phyloP scores from a whole-genome alignment of 2,797 vertebrate species.

The Cuculus canorus region DNA sequence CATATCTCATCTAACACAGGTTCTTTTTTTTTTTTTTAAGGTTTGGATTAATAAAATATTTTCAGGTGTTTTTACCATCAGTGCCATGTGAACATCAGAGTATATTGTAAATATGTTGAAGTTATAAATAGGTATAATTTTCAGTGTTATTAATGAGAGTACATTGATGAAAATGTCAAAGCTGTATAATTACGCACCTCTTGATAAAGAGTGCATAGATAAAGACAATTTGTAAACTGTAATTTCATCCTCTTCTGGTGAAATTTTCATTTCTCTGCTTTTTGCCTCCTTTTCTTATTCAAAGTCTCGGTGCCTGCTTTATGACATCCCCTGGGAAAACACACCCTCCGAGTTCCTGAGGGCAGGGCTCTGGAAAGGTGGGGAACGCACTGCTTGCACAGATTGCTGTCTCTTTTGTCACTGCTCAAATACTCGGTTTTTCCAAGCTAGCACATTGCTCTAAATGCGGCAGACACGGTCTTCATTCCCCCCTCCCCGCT shows the following conservation, averaged over 20 bases:
- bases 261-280: conserved; percentile 5
- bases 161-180: conserved; percentile 67
- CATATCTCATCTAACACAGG: neutral
- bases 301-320: neutral
- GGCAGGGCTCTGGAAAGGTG: neutral
- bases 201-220: conserved; percentile 28
- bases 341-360: neutral
- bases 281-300: neutral
- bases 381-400: neutral
- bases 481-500: neutral
- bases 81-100: neutral
- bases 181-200: conserved; percentile 42
- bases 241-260: conserved; percentile 1
- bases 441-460: neutral
- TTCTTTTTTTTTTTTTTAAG: neutral
- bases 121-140: conserved; percentile 67
- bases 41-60: conserved; percentile 18
- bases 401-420: neutral
- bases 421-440: neutral
- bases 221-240: conserved; percentile 27
- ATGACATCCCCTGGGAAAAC: neutral
- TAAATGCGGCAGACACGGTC: neutral
- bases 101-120: conserved; percentile 47
- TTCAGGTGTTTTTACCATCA: conserved; percentile 5
- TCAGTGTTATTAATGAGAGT: conserved; percentile 55